These are phyloP conservation scores for Tetragonisca angustula DNA, from an alignment of 2,888 invertebrate genomes.

Conservation along the genomic window DNA sequence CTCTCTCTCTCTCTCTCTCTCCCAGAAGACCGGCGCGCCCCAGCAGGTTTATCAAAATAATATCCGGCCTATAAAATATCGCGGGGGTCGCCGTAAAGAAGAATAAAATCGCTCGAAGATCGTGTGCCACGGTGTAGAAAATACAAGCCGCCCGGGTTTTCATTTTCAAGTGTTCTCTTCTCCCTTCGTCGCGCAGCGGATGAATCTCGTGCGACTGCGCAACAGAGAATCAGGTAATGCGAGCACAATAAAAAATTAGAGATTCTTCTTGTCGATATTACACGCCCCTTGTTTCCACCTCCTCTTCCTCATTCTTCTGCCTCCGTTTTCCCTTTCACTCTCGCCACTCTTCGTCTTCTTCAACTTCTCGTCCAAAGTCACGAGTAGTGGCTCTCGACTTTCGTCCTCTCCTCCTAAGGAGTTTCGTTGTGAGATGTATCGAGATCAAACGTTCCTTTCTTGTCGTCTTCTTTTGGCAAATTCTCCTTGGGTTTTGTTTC, in stretches of 20 bases:
- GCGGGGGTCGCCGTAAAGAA: conserved; percentile 44
- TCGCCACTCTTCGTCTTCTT: neutral
- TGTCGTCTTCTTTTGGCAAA: neutral
- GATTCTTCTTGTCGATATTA: conserved; percentile 64
- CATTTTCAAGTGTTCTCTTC: neutral
- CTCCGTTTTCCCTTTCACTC: conserved; percentile 14
- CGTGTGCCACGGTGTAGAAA: conserved; percentile 45
- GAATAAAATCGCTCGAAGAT: conserved; percentile 49
- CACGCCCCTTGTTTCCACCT: conserved; percentile 37
- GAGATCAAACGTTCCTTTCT: conserved; percentile 7
- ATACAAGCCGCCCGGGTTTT: conserved; percentile 59
- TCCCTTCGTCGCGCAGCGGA: conserved; percentile 24
- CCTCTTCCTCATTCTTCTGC: neutral
- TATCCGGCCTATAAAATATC: conserved; percentile 49
- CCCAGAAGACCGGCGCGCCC: conserved; percentile 11
- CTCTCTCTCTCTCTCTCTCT: neutral
- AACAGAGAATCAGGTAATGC: conserved; percentile 71
- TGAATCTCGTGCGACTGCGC: conserved; percentile 67
- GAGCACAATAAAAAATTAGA: conserved; percentile 74
- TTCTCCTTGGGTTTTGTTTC: neutral
- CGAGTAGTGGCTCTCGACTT: neutral
- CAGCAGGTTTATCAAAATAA: conserved; percentile 39
- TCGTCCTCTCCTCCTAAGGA: neutral
- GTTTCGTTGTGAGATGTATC: conserved; percentile 44
- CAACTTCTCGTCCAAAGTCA: neutral